Evolutionary conservation across 2,888 invertebrate species (phyloP).

Genomic region (Acanthoscelides obtectus): DNA sequence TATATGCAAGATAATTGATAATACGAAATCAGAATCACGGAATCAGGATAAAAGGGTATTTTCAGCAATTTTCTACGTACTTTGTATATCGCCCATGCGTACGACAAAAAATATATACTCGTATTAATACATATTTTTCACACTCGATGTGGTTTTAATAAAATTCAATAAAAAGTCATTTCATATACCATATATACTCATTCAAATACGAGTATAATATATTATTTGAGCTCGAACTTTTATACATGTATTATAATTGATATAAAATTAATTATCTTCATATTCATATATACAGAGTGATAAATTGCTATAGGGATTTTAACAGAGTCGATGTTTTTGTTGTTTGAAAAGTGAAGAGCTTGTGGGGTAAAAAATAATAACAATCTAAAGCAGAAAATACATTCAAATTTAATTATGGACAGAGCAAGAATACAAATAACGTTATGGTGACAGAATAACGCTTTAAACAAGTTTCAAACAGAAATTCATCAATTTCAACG

Average conservation of each 20-base stretch:
- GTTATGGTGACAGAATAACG: no score
- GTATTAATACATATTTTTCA: not conserved
- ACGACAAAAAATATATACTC: not conserved
- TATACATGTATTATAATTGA: not conserved
- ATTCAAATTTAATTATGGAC: no score
- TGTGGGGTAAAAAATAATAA: no score
- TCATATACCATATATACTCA: not conserved
- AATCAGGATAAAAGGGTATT: not conserved
- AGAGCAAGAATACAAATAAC: no score
- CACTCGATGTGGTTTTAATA: not conserved
- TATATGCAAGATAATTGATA: not conserved
- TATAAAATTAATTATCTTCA: not conserved
- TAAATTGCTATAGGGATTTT: not conserved
- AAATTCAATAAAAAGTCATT: not conserved
- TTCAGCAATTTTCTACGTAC: not conserved
- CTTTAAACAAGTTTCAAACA: no score
- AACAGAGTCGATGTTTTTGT: not conserved
- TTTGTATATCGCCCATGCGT: not conserved
- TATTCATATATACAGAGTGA: not conserved
- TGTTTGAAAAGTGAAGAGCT: not conserved
- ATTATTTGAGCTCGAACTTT: not conserved
- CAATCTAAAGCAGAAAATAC: no score
- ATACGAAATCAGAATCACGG: not conserved
- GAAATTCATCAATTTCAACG: no score
- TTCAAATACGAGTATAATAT: not conserved